Percentiles rank a stretch among this genome's conserved stretches.
phyloP scores from a whole-genome alignment of 2,888 invertebrate species.

The Sericinus montela region DNA sequence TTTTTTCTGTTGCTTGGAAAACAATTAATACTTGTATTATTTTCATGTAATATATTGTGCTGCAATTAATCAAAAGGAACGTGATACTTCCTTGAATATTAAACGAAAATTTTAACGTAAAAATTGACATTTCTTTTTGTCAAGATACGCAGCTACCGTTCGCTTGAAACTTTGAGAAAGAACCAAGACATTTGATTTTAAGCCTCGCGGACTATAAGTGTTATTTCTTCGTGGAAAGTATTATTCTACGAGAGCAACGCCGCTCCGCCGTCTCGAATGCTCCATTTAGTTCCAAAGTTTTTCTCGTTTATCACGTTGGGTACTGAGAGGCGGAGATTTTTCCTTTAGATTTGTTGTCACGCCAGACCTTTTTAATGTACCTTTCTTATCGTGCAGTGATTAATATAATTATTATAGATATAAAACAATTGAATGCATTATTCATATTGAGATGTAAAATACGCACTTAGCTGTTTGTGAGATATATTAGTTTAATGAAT shows the following conservation, averaged over 20 bases:
- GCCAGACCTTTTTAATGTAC: slow-evolving; percentile 80
- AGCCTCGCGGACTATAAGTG: slow-evolving; percentile 78
- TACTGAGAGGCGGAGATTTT: slow-evolving; percentile 78
- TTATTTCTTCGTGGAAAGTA: slow-evolving; percentile 77
- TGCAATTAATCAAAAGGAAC: too few relatives aligned
- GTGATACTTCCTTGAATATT: slow-evolving; percentile 17
- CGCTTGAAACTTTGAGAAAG: slow-evolving; percentile 55
- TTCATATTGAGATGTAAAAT: neutral
- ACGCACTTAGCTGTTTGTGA: too few relatives aligned
- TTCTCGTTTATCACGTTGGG: slow-evolving; percentile 80
- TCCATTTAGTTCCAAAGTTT: slow-evolving; percentile 80
- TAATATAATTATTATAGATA: slow-evolving; percentile 60
- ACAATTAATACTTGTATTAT: neutral
- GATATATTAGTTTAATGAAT: too few relatives aligned
- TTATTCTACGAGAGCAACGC: slow-evolving; percentile 76
- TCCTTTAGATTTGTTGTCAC: slow-evolving; percentile 80
- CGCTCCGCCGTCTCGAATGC: slow-evolving; percentile 76
- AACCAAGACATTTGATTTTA: slow-evolving; percentile 77
- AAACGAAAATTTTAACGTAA: slow-evolving; percentile 34
- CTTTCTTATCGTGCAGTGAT: slow-evolving; percentile 73
- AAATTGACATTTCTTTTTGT: slow-evolving; percentile 51
- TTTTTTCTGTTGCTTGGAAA: too few relatives aligned
- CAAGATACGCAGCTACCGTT: slow-evolving; percentile 51
- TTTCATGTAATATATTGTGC: neutral
- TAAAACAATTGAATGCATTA: slow-evolving; percentile 22